A percentile compares a stretch with the other conserved stretches of the same genome.
phyloP scores from a whole-genome alignment of 2,113 vertebrate species.

The Spizaetus ornatus region DNA sequence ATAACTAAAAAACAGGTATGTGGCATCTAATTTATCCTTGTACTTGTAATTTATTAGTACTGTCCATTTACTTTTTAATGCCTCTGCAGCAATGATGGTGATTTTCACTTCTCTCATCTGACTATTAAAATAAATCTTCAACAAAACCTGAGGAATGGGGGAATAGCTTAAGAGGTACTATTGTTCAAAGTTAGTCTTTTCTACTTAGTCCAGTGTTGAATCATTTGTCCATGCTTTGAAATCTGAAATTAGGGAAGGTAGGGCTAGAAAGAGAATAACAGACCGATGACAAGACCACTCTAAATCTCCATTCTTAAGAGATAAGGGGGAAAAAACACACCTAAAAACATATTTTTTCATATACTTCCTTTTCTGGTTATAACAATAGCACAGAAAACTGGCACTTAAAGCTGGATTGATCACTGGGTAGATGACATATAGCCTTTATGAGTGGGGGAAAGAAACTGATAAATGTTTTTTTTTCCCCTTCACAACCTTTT shows the following conservation, averaged over 20 bases:
- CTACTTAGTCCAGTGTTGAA: background rate
- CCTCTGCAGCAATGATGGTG: background rate
- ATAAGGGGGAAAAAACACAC: background rate
- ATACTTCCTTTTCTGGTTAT: constrained; percentile 54
- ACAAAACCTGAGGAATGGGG: background rate
- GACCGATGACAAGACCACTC: background rate
- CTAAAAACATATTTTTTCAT: constrained; percentile 27
- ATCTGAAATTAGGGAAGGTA: background rate
- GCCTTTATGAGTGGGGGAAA: constrained; percentile 49
- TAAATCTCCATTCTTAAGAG: constrained; percentile 39
- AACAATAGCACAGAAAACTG: constrained; percentile 65
- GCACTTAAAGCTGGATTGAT: constrained; percentile 71
- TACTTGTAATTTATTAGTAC: constrained; percentile 57
- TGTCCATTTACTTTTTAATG: constrained; percentile 42
- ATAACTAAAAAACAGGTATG: background rate
- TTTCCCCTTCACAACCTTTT: constrained; percentile 73
- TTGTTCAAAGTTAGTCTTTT: constrained; percentile 26
- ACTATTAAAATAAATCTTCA: constrained; percentile 55
- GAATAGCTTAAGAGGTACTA: background rate
- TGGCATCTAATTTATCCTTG: constrained; percentile 38
- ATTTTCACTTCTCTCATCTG: constrained; percentile 1
- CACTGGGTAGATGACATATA: constrained; percentile 65
- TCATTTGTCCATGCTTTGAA: background rate
- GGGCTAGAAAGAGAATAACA: background rate
- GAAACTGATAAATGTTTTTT: constrained; percentile 69